Evolutionary conservation across 1,140 invertebrate genomes (phyloP).

Genomic region (Drosophila pruinosa): DNA sequence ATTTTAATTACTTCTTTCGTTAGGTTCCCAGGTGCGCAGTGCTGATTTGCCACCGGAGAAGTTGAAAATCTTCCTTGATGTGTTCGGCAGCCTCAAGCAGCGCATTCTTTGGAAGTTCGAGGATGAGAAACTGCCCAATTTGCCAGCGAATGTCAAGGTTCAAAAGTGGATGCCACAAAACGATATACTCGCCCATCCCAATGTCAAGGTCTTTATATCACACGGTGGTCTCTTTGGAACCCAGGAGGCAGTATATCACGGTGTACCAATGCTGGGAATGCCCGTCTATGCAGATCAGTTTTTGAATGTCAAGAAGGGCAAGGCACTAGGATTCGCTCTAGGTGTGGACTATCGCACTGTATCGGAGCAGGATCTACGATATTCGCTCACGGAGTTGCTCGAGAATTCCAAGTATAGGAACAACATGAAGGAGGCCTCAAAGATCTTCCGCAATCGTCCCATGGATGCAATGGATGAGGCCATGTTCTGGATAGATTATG

Average conservation of each 20-base stretch:
- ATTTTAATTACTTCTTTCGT: not conserved
- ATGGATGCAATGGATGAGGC: conserved; percentile 84
- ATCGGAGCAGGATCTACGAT: conserved; percentile 73
- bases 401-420: conserved; percentile 82
- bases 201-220: conserved; percentile 85
- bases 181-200: conserved; percentile 85
- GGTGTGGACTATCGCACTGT: conserved; percentile 61
- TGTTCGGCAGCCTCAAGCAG: conserved; percentile 84
- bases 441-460: conserved; percentile 84
- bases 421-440: conserved; percentile 81
- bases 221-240: conserved; percentile 86
- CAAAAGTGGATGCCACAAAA: conserved; percentile 86
- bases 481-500: conserved; percentile 86
- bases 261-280: conserved; percentile 86
- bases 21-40: conserved; percentile 70
- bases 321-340: conserved; percentile 48
- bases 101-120: conserved; percentile 87
- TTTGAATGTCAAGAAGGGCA: conserved; percentile 57
- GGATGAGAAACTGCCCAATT: conserved; percentile 82
- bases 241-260: conserved; percentile 85
- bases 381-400: conserved; percentile 81
- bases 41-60: conserved; percentile 82
- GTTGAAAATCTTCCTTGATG: conserved; percentile 83
- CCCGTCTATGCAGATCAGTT: conserved; percentile 85
- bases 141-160: conserved; percentile 85